Percentiles rank a stretch among this genome's conserved stretches.
phyloP scores from a whole-genome alignment of 2,888 invertebrate genomes.

The Ernsta delagoae region DNA sequence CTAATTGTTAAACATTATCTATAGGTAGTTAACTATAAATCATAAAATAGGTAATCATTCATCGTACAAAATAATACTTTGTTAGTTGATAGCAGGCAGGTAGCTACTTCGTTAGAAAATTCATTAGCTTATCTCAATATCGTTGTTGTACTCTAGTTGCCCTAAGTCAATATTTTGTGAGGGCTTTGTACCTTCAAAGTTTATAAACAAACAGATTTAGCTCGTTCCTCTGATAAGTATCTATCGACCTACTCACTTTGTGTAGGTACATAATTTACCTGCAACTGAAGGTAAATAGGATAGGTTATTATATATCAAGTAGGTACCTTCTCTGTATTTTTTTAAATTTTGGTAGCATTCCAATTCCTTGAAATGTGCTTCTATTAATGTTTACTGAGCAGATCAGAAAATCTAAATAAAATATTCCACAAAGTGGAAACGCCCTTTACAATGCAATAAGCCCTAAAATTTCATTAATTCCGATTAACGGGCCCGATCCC shows the following conservation, averaged over 20 bases:
- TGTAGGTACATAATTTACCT: slow-evolving; percentile 16
- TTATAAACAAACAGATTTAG: slow-evolving; percentile 33
- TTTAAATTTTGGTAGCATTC: too few relatives aligned
- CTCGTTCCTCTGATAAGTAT: slow-evolving; percentile 14
- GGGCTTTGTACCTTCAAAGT: slow-evolving; percentile 39
- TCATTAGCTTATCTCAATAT: slow-evolving; percentile 60
- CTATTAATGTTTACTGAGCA: too few relatives aligned
- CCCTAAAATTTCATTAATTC: neutral
- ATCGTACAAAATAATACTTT: too few relatives aligned
- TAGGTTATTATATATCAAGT: neutral
- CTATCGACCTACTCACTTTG: slow-evolving; percentile 6
- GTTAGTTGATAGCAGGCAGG: slow-evolving; percentile 8
- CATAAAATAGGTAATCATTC: too few relatives aligned
- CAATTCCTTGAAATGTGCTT: too few relatives aligned
- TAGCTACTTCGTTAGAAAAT: slow-evolving; percentile 53
- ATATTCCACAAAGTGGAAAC: neutral
- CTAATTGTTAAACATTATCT: too few relatives aligned
- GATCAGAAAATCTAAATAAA: too few relatives aligned
- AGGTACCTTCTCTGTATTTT: too few relatives aligned
- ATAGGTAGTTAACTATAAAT: too few relatives aligned
- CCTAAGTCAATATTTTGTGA: slow-evolving; percentile 63
- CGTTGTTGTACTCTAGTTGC: slow-evolving; percentile 46
- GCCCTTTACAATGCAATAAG: neutral
- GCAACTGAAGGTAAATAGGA: neutral
- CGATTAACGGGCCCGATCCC: neutral